These are phyloP conservation scores for Ammodytes dubius DNA, from an alignment of 2,113 vertebrate genomes.

Conservation along the genomic window DNA sequence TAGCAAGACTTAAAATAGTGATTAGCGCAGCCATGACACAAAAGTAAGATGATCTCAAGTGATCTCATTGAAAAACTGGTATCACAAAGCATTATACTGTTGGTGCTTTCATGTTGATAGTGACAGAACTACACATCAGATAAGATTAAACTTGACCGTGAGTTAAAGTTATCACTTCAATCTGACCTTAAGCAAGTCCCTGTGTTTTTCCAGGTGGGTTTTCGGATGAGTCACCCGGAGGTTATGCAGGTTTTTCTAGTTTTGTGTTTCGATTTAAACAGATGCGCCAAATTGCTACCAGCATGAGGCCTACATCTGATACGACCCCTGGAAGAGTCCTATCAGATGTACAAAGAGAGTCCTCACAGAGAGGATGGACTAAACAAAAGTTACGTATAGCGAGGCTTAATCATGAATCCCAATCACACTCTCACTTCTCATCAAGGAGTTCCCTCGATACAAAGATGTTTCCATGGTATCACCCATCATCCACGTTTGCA, in stretches of 20 bases:
- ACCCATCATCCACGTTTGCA: no score
- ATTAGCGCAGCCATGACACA: not conserved
- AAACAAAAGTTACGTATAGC: not conserved
- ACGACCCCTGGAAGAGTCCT: not conserved
- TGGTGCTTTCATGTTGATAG: not conserved
- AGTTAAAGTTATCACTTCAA: constrained; percentile 29
- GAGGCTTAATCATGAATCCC: not conserved
- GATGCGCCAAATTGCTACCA: constrained; percentile 45
- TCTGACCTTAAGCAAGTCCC: constrained; percentile 16
- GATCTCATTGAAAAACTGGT: not conserved
- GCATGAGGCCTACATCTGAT: constrained; percentile 38
- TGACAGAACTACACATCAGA: constrained; percentile 18
- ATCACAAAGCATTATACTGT: not conserved
- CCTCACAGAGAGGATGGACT: not conserved
- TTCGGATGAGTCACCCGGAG: constrained; percentile 60
- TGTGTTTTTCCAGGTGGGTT: constrained; percentile 58
- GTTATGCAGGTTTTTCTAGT: constrained; percentile 53
- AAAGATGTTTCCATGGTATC: not conserved
- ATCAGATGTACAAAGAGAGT: constrained; percentile 4
- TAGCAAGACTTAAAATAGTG: not conserved
- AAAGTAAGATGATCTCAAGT: not conserved
- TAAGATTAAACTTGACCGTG: not conserved
- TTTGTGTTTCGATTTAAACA: constrained; percentile 46
- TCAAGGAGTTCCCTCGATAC: not conserved
- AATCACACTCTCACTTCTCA: constrained; percentile 9